phyloP scores from a whole-genome alignment of 2,113 vertebrate genomes.

The Macquaria ambigua region DNA sequence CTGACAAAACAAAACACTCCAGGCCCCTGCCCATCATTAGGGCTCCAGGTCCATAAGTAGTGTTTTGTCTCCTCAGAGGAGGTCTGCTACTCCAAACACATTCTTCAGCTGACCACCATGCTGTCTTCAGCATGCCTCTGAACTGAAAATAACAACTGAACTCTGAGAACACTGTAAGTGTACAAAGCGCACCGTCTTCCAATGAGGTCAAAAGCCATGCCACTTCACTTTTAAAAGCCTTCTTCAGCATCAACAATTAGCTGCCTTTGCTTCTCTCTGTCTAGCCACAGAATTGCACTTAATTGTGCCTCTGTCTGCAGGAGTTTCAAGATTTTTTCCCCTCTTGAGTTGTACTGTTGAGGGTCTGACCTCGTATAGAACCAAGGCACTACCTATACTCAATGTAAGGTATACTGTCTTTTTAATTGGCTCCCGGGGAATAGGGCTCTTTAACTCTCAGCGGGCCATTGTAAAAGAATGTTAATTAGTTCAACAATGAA shows the following conservation, averaged over 20 bases:
- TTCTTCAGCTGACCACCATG: conserved; percentile 61
- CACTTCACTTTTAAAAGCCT: conserved; percentile 71
- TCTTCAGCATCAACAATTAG: conserved; percentile 72
- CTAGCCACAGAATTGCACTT: conserved; percentile 79
- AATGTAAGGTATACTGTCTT: conserved; percentile 60
- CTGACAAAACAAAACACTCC: conserved; percentile 32
- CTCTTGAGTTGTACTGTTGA: conserved; percentile 49
- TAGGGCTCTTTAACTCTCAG: conserved; percentile 66
- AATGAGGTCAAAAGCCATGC: conserved; percentile 62
- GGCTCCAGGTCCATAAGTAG: conserved; percentile 35
- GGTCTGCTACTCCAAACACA: conserved; percentile 61
- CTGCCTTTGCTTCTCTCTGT: conserved; percentile 57
- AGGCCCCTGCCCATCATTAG: conserved; percentile 33
- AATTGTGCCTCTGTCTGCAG: conserved; percentile 72
- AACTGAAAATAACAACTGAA: conserved; percentile 64
- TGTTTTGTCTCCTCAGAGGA: conserved; percentile 50
- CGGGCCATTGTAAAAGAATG: conserved; percentile 75
- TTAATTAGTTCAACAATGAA: conserved; percentile 80
- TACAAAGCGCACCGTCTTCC: conserved; percentile 56
- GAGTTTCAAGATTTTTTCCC: conserved; percentile 49
- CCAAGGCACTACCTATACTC: conserved; percentile 44
- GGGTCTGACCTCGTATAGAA: conserved; percentile 51
- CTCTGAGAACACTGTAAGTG: conserved; percentile 43
- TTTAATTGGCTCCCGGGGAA: conserved; percentile 73
- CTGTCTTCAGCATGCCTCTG: conserved; percentile 51